phyloP scores from a whole-genome alignment of 2,888 invertebrate genomes.

The Bedellia somnulentella region DNA sequence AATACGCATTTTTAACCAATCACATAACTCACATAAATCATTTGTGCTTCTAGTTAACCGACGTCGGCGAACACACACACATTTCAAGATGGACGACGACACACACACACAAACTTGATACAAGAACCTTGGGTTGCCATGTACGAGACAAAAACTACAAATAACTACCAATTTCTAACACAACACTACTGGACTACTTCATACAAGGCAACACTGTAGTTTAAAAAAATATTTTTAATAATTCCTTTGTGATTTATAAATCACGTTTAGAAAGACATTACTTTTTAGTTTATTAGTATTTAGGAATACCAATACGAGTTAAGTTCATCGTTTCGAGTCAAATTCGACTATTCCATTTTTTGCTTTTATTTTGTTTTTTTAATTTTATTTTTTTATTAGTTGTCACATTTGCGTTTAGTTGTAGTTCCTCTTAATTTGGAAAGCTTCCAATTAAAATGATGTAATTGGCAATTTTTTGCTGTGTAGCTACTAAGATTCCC shows the following conservation, averaged over 20 bases:
- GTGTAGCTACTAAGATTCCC: no score
- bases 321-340: no score
- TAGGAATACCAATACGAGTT: no score
- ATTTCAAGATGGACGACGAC: slow-evolving; percentile 55
- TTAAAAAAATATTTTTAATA: slow-evolving; percentile 20
- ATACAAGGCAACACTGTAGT: no score
- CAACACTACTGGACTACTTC: not conserved
- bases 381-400: slow-evolving; percentile 16
- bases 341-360: slow-evolving; percentile 43
- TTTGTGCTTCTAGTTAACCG: slow-evolving; percentile 57
- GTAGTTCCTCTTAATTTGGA: no score
- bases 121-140: slow-evolving; percentile 39
- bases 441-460: no score
- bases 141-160: slow-evolving; percentile 5
- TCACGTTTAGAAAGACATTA: slow-evolving; percentile 60
- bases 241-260: slow-evolving; percentile 56
- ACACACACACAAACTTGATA: slow-evolving; percentile 44
- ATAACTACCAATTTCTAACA: slow-evolving; percentile 3
- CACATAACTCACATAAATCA: no score
- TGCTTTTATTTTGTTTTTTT: slow-evolving; percentile 19
- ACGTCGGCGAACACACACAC: slow-evolving; percentile 51
- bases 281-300: slow-evolving; percentile 34
- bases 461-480: no score
- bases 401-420: slow-evolving; percentile 20
- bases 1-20: no score